phyloP scores from a whole-genome alignment of 1,140 invertebrate species.

The Luehdorfia chinensis region DNA sequence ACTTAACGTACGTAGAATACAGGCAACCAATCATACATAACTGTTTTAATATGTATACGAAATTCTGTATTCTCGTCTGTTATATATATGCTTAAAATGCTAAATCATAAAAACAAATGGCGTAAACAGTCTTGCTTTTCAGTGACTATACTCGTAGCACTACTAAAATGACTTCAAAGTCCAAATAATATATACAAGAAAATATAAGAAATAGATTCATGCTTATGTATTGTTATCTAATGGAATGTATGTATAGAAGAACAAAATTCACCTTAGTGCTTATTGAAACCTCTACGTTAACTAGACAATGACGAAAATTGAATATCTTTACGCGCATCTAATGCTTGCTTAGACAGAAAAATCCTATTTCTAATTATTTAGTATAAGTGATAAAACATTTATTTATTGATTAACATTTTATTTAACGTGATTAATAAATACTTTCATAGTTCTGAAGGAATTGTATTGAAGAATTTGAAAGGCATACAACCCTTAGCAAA shows the following conservation, averaged over 20 bases:
- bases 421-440: constrained; percentile 11
- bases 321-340: constrained; percentile 6
- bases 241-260: constrained; percentile 4
- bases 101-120: constrained; percentile 14
- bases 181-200: constrained; percentile 10
- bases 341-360: constrained; percentile 6
- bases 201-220: not conserved
- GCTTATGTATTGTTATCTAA: constrained; percentile 9
- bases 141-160: constrained; percentile 12
- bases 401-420: constrained; percentile 10
- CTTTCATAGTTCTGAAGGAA: too few species aligned
- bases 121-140: constrained; percentile 5
- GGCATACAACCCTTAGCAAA: too few species aligned
- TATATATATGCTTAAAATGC: too few species aligned
- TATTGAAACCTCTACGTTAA: constrained; percentile 2
- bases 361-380: constrained; percentile 2
- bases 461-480: too few species aligned
- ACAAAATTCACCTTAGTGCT: not conserved
- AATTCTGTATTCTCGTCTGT: too few species aligned
- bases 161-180: not conserved
- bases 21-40: not conserved
- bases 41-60: too few species aligned
- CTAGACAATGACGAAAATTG: constrained; percentile 1
- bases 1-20: not conserved
- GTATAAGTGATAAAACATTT: constrained; percentile 5